Conservation (phyloP, 2,113 vertebrate species). For the Halcyon senegalensis region DNA sequence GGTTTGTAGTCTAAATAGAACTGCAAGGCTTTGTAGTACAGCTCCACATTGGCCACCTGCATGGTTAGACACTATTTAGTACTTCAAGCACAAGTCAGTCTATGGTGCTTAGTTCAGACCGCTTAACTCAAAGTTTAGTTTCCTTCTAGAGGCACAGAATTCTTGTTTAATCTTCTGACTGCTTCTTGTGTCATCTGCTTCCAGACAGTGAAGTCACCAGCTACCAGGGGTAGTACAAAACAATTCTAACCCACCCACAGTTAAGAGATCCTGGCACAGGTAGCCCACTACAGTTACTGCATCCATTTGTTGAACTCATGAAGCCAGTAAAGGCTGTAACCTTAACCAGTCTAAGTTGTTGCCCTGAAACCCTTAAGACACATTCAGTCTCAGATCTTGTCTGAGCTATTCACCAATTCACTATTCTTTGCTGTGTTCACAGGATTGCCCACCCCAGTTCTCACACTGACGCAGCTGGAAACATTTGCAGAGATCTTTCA, state of each 20-base stretch:
- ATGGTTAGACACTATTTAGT: background rate
- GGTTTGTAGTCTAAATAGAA: constrained; percentile 92
- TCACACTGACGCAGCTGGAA: background rate
- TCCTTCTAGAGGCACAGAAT: background rate
- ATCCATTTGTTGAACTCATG: background rate
- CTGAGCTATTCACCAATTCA: background rate
- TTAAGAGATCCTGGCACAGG: background rate
- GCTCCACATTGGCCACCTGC: constrained; percentile 90
- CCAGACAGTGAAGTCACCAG: background rate
- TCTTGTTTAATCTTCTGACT: background rate
- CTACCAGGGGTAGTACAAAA: background rate
- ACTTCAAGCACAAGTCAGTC: background rate
- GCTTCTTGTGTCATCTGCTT: background rate
- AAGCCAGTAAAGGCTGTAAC: background rate
- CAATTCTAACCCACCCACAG: background rate
- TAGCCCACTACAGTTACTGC: background rate
- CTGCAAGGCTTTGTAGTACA: constrained; percentile 90
- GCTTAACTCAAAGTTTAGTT: background rate
- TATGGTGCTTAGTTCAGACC: background rate
- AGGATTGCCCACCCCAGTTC: background rate
- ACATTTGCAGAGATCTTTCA: background rate
- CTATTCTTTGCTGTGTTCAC: background rate
- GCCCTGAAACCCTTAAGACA: background rate
- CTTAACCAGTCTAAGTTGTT: background rate
- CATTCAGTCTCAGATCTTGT: background rate